Evolutionary conservation across 2,797 vertebrate genomes (phyloP).

Genomic region (Sternotherus odoratus): DNA sequence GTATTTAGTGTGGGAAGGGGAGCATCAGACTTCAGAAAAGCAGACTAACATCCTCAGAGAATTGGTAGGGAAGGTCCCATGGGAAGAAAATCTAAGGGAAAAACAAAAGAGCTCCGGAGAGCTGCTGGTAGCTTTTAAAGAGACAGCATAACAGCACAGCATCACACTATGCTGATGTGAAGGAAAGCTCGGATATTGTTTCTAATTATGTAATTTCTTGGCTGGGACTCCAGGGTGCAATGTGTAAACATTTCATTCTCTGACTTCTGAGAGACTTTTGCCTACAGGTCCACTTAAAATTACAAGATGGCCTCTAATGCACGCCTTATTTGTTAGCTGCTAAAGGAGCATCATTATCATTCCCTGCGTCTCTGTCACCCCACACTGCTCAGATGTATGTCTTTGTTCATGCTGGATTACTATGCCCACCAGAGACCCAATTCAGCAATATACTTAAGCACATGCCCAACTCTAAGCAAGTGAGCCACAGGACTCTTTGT

Average conservation of each 20-base stretch:
- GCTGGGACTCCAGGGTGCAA: too few relatives aligned
- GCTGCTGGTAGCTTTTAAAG: background rate
- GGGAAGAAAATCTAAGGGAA: background rate
- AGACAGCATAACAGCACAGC: background rate
- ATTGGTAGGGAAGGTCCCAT: background rate
- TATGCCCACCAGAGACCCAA: too few relatives aligned
- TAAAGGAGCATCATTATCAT: too few relatives aligned
- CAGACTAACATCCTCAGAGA: background rate
- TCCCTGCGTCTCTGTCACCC: too few relatives aligned
- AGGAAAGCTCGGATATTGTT: too few relatives aligned
- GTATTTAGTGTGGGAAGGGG: background rate
- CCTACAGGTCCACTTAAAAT: background rate
- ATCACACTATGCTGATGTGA: background rate
- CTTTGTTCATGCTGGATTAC: too few relatives aligned
- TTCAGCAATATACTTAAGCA: too few relatives aligned
- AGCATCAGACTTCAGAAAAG: background rate
- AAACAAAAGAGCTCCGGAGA: background rate
- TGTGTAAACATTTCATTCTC: background rate
- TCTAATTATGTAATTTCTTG: too few relatives aligned
- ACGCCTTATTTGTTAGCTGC: too few relatives aligned
- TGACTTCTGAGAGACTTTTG: background rate
- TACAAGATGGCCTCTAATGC: too few relatives aligned
- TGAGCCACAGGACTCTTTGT: too few relatives aligned
- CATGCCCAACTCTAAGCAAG: background rate
- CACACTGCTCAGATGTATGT: too few relatives aligned